Evolutionary conservation across 2,113 vertebrate species (phyloP).

Genomic region (Apteryx mantelli): DNA sequence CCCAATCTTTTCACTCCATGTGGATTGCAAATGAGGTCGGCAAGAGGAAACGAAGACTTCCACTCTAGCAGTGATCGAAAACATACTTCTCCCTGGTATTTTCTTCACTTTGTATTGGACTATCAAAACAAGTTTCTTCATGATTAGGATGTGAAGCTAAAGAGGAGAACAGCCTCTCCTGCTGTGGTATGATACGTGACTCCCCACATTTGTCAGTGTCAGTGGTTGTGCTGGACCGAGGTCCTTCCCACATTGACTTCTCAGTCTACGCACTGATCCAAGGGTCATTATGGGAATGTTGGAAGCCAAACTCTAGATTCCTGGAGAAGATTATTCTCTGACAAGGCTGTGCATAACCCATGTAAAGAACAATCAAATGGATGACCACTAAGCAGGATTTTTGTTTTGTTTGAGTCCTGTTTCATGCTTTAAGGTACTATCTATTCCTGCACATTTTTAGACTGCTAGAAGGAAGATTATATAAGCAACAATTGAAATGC

Average conservation of each 20-base stretch:
- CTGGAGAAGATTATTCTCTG: background rate
- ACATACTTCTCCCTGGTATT: background rate
- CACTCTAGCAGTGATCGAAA: background rate
- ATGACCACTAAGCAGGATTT: fast-evolving
- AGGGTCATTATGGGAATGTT: fast-evolving
- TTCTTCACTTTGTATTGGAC: background rate
- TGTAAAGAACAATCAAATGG: background rate
- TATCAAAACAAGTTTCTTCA: background rate
- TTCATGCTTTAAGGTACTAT: background rate
- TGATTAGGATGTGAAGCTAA: background rate
- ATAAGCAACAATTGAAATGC: background rate
- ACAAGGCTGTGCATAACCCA: fast-evolving
- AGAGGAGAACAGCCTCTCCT: background rate
- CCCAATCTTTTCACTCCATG: fast-evolving
- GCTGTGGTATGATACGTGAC: background rate
- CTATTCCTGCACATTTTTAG: background rate
- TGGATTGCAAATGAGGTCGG: background rate
- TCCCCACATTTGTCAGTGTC: background rate
- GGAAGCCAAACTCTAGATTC: background rate
- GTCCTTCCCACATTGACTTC: background rate
- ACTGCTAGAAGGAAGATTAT: background rate
- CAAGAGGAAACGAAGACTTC: background rate
- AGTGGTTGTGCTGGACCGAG: background rate
- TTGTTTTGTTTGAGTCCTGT: background rate
- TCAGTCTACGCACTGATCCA: fast-evolving